phyloP scores from a whole-genome alignment of 2,797 vertebrate genomes.

The Austrolebias charrua region DNA sequence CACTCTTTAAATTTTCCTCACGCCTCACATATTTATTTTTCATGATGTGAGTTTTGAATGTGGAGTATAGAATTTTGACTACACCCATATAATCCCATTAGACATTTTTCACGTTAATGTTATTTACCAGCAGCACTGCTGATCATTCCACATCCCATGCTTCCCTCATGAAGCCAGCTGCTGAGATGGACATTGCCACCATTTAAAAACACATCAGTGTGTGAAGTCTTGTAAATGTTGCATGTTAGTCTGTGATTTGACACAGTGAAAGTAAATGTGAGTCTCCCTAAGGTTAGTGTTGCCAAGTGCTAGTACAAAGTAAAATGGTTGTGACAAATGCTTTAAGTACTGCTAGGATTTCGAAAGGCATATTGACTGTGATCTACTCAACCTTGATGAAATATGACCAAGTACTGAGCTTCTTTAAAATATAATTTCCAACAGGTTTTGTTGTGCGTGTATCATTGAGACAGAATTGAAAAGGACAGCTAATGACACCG shows the following conservation, averaged over 20 bases:
- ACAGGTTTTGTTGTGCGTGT: not conserved
- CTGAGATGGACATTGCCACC: conserved; percentile 9
- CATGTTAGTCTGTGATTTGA: conserved; percentile 16
- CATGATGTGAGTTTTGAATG: not conserved
- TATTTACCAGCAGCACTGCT: conserved; percentile 2
- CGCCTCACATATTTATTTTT: not conserved
- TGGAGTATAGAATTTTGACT: not conserved
- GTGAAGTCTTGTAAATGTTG: conserved; percentile 11
- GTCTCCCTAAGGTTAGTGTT: conserved; percentile 4
- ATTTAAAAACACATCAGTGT: not conserved
- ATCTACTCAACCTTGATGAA: conserved; percentile 2
- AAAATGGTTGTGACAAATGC: conserved; percentile 24
- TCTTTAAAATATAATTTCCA: conserved; percentile 4
- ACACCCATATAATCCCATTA: not conserved
- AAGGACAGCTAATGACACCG: conserved; percentile 28
- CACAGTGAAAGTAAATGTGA: conserved; percentile 14
- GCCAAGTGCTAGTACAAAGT: conserved; percentile 13
- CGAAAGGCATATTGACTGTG: conserved; percentile 9
- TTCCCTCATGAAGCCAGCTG: conserved; percentile 9
- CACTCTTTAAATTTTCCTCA: not conserved
- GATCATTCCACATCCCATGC: conserved; percentile 8
- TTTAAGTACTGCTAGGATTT: conserved; percentile 6
- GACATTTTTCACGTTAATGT: conserved; percentile 5
- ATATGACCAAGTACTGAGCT: conserved; percentile 15
- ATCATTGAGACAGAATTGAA: conserved; percentile 17